These are phyloP conservation scores for Hoplostethus atlanticus DNA, from an alignment of 2,797 vertebrate genomes.

Conservation along the genomic window DNA sequence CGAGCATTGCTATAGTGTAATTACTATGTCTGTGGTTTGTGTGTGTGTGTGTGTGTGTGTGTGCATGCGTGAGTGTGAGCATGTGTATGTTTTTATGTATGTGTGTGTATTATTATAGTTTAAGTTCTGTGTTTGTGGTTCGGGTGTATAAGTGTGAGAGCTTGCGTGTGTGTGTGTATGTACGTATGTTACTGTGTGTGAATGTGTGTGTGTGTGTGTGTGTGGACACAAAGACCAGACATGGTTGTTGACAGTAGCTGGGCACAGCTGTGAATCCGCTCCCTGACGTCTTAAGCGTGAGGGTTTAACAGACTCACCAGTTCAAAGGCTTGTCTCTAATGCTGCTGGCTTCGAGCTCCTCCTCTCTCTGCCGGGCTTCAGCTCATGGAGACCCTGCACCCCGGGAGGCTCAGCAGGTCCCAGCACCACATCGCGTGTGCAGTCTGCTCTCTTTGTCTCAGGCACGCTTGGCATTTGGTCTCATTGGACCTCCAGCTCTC, in stretches of 20 bases:
- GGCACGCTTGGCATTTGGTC: conserved; percentile 55
- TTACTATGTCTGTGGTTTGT: conserved; percentile 35
- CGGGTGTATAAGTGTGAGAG: conserved; percentile 6
- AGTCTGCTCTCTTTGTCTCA: conserved; percentile 50
- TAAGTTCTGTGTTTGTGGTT: background rate
- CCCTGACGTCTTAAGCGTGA: conserved; percentile 61
- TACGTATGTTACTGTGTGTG: background rate
- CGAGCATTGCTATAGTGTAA: conserved; percentile 27
- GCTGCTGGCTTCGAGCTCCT: conserved; percentile 37
- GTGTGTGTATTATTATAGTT: background rate
- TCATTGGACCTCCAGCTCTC: conserved; percentile 42
- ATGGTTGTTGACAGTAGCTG: conserved; percentile 5
- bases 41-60: conserved; percentile 11
- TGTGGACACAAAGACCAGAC: conserved; percentile 32
- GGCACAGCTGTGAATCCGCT: conserved; percentile 62
- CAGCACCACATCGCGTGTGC: conserved; percentile 34
- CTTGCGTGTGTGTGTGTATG: background rate
- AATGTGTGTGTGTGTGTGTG: conserved; percentile 8
- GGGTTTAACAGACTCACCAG: conserved; percentile 71
- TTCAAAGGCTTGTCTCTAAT: conserved; percentile 76
- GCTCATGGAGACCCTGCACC: conserved; percentile 51
- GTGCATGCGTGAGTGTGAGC: background rate
- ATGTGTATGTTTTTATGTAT: background rate
- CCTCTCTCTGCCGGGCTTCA: conserved; percentile 35
- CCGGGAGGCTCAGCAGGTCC: conserved; percentile 54